phyloP scores from a whole-genome alignment of 2,113 vertebrate genomes.

The Nematolebias whitei region DNA sequence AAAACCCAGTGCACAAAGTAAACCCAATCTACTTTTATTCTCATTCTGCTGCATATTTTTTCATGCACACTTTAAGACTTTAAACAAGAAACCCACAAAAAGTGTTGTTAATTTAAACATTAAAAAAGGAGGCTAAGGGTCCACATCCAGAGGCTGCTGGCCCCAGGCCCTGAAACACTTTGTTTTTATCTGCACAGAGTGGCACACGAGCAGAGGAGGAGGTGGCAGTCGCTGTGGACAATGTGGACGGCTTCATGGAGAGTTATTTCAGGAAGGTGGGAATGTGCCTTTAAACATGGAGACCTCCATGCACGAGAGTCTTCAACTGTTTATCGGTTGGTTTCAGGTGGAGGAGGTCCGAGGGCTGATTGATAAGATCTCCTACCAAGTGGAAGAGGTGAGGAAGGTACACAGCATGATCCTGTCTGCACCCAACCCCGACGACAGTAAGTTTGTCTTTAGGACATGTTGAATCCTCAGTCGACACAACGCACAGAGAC shows the following conservation, averaged over 20 bases:
- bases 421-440: conserved; percentile 92
- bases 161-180: too few species aligned
- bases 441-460: conserved; percentile 84
- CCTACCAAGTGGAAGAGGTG: conserved; percentile 88
- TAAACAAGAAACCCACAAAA: too few species aligned
- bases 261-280: conserved; percentile 92
- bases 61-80: too few species aligned
- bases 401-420: conserved; percentile 94
- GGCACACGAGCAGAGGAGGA: conserved; percentile 85
- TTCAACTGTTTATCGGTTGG: neutral
- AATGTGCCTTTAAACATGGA: neutral
- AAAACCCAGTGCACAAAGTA: too few species aligned
- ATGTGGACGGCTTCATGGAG: conserved; percentile 90
- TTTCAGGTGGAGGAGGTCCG: conserved; percentile 91
- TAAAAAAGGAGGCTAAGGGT: too few species aligned
- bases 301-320: neutral
- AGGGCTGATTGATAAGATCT: conserved; percentile 84
- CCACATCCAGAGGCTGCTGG: too few species aligned
- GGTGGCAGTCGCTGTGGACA: conserved; percentile 80
- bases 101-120: too few species aligned
- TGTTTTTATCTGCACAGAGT: conserved; percentile 58
- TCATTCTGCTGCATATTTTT: too few species aligned
- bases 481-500: neutral
- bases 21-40: too few species aligned
- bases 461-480: neutral